phyloP scores from a whole-genome alignment of 2,888 invertebrate species.

The Taphrorychus bicolor region DNA sequence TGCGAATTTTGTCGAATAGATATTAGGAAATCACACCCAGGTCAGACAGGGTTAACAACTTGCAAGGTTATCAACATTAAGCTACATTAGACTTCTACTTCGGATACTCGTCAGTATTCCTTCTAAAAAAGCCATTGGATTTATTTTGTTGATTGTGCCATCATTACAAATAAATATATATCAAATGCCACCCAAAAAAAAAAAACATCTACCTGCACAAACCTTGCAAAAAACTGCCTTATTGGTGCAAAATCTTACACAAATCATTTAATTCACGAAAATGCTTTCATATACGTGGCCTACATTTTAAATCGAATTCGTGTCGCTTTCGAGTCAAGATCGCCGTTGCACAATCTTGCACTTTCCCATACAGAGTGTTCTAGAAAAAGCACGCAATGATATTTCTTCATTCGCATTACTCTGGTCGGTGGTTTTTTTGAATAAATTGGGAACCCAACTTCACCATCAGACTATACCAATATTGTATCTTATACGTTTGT shows the following conservation, averaged over 20 bases:
- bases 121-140: too few relatives aligned
- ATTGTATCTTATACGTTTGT: neutral
- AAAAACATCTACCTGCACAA: neutral
- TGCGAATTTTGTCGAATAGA: too few relatives aligned
- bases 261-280: constrained; percentile 4
- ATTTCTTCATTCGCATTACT: neutral
- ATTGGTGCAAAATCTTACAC: neutral
- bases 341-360: constrained; percentile 53
- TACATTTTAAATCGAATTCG: constrained; percentile 53
- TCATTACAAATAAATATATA: too few relatives aligned
- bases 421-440: neutral
- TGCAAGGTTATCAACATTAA: too few relatives aligned
- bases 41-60: too few relatives aligned
- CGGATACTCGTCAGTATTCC: too few relatives aligned
- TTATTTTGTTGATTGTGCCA: too few relatives aligned
- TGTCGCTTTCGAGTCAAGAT: constrained; percentile 59
- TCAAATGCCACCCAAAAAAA: too few relatives aligned
- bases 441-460: too few relatives aligned
- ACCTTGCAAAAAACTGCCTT: neutral
- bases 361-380: constrained; percentile 45
- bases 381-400: constrained; percentile 3
- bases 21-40: too few relatives aligned
- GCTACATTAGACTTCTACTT: too few relatives aligned
- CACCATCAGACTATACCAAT: too few relatives aligned
- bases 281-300: constrained; percentile 46